Base-by-base conservation (phyloP, 2,888 invertebrate genomes). In the Schizaphis graminum region DNA sequence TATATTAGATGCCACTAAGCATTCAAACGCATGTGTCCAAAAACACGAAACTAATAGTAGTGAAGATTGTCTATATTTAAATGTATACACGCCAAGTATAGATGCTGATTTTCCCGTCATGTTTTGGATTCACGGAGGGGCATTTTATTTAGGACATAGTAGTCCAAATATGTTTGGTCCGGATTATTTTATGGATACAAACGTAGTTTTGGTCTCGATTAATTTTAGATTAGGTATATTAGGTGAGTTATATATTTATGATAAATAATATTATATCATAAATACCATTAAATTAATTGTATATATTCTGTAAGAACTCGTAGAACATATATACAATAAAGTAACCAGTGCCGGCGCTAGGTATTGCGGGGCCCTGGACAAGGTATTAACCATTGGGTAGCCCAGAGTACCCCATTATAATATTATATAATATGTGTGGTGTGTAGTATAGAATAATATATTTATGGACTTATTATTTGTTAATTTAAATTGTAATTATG, bases 81-180 rank as follows among this genome's bases (percentile, higher is more conserved):
- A 96, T 95, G 96, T 97, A 41, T 96, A 95, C 94, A 96, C 96
- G 41, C 95, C 95, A 95, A 95, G 95, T 95, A 84, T 53, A 0
- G 77, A 84, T 16, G 57, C n/a, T 1, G 13, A 49, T 35, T 77
- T 93, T 11, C 94, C 94, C 0, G 96, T 96, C 0, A 95, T 96
- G 84, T 96, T 96, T 21, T 96, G 96, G 95, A 96, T 96, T 90
- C 96, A 96, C 94, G 96, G 96, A 13, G 96, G 96, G 26, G 96
- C 95, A 28, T 96, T 96, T 95, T 97, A 97, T 97, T 97, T 97
- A 95, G 97, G 97, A 0, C 96, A 96, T 5, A 95, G 96, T 11
- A 93, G 95, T 1, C 61, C 91, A 3, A 47, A 87, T 16, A 21
- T 24, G 57, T 97, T 97, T 95, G 97, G 97, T 0, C 96, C 97